These are phyloP conservation scores for Cheilosia impressa DNA, from an alignment of 2,888 invertebrate genomes.

Conservation along the genomic window DNA sequence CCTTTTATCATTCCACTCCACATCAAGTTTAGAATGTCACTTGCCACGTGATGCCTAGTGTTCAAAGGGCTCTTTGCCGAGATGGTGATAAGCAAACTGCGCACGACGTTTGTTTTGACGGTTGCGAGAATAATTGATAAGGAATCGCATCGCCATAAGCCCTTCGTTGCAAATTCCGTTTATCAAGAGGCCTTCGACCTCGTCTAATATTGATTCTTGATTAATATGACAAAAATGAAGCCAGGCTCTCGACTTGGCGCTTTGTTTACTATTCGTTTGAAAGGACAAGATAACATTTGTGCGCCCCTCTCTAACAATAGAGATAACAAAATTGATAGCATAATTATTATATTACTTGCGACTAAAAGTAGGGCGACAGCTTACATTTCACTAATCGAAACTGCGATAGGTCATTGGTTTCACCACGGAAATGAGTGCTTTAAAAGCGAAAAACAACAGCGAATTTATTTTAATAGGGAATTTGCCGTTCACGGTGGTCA, in stretches of 20 bases:
- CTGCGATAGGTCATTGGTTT: slow-evolving; percentile 22
- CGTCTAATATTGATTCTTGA: not conserved
- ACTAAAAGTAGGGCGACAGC: slow-evolving; percentile 12
- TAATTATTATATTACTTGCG: slow-evolving; percentile 7
- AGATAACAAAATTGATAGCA: not conserved
- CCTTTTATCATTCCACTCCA: not conserved
- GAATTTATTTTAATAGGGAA: not conserved
- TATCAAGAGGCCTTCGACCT: slow-evolving; percentile 7
- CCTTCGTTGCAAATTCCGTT: not conserved
- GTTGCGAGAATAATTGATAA: slow-evolving; percentile 18
- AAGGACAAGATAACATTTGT: not conserved
- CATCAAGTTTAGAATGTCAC: slow-evolving; percentile 24
- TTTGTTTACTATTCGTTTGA: not conserved
- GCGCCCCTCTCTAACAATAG: too few species aligned
- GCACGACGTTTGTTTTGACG: slow-evolving; percentile 21
- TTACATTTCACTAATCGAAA: slow-evolving; percentile 12
- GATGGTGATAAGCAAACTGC: slow-evolving; percentile 12
- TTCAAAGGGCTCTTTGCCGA: not conserved
- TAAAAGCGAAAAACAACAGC: not conserved
- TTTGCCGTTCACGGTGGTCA: not conserved
- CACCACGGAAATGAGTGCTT: slow-evolving; percentile 3
- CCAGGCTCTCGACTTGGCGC: not conserved
- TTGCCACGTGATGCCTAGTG: slow-evolving; percentile 29
- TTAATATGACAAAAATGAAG: not conserved
- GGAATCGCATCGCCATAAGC: slow-evolving; percentile 1